A percentile compares a stretch with the other conserved stretches of the same genome.
These are phyloP conservation scores for Leptinotarsa defecta DNA, from an alignment of 1,140 invertebrate species.

Conservation along the genomic window DNA sequence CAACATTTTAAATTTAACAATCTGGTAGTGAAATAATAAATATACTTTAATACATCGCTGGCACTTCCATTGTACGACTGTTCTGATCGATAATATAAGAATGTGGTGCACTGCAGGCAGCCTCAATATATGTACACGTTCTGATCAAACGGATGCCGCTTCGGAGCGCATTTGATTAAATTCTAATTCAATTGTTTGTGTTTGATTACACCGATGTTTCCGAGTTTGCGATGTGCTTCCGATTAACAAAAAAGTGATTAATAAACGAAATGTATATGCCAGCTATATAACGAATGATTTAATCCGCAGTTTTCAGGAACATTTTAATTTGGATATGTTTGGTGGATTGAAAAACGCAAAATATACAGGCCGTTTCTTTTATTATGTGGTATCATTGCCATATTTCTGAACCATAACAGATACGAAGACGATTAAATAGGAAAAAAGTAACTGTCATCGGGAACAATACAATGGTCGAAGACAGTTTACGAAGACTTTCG, in stretches of 20 bases:
- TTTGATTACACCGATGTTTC: slow-evolving; percentile 2
- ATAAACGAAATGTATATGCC: background rate
- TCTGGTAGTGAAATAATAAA: background rate
- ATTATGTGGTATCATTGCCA: no score
- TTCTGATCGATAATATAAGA: slow-evolving; percentile 1
- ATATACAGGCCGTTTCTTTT: no score
- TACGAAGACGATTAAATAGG: no score
- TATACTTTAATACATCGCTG: background rate
- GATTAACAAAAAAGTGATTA: background rate
- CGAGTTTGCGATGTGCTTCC: background rate
- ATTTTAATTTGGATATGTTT: no score
- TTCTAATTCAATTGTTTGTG: slow-evolving; percentile 1
- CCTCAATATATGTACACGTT: background rate
- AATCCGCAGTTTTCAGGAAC: no score
- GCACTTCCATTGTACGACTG: background rate
- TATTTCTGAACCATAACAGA: no score
- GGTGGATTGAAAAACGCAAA: no score
- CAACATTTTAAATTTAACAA: no score
- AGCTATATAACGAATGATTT: no score
- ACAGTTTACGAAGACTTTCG: no score
- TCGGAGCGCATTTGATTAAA: slow-evolving; percentile 8
- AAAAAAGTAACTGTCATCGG: no score
- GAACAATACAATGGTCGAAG: no score
- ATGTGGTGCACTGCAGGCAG: slow-evolving; percentile 1
- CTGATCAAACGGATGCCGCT: background rate